Conservation (phyloP, 2,113 vertebrate genomes). For the Pseudonaja textilis region DNA sequence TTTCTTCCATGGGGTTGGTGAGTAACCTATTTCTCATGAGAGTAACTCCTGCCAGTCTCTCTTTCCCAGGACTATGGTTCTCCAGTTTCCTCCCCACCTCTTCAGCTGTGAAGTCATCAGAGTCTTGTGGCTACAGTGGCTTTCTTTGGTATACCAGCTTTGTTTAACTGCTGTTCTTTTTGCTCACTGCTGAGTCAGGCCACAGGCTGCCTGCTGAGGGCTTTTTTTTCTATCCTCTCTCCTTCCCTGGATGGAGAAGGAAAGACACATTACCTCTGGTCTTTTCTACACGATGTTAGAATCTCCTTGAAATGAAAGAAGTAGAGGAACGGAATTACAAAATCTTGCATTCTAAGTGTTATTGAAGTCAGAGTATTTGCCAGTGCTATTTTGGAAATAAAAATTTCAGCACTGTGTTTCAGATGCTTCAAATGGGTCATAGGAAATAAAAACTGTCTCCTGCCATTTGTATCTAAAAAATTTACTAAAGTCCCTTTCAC, state of each 20-base stretch:
- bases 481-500: not conserved
- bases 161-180: not conserved
- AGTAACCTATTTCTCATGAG: not conserved
- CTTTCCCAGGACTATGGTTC: not conserved
- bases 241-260: not conserved
- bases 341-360: not conserved
- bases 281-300: not conserved
- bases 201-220: not conserved
- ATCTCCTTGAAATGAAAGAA: accelerated
- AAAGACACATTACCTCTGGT: not conserved
- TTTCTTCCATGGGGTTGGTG: not conserved
- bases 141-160: not conserved
- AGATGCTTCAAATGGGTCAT: not conserved
- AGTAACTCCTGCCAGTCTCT: not conserved
- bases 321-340: not conserved
- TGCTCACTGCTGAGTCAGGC: not conserved
- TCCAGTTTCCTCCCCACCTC: not conserved
- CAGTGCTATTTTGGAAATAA: not conserved
- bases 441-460: not conserved
- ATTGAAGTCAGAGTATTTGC: not conserved
- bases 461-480: not conserved
- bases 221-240: not conserved
- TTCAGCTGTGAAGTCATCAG: not conserved
- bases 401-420: not conserved
- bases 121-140: not conserved